These are phyloP conservation scores for Phymastichus coffea DNA, from an alignment of 1,140 invertebrate genomes.

Conservation along the genomic window DNA sequence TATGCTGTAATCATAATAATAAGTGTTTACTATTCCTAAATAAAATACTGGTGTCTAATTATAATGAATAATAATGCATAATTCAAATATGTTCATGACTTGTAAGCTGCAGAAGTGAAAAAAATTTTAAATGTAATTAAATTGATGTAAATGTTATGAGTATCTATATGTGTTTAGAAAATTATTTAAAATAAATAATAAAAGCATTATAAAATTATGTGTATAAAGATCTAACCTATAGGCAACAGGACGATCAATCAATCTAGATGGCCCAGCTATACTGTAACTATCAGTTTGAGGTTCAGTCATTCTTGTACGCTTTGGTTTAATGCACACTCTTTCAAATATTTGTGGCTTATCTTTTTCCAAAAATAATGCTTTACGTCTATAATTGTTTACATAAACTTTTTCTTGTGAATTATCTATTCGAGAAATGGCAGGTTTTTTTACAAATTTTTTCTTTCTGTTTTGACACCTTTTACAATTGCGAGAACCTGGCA, in stretches of 20 bases:
- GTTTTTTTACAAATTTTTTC: constrained; percentile 31
- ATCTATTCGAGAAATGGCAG: constrained; percentile 26
- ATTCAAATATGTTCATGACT: no score
- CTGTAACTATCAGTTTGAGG: constrained; percentile 37
- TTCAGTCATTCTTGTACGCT: constrained; percentile 26
- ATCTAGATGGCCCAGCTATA: constrained; percentile 50
- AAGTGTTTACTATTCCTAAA: no score
- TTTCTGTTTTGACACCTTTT: constrained; percentile 40
- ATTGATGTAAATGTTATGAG: not conserved
- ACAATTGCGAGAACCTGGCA: constrained; percentile 36
- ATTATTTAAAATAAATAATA: constrained; percentile 18
- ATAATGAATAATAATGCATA: no score
- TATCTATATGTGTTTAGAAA: not conserved
- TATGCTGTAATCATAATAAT: constrained; percentile 33
- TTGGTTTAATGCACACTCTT: constrained; percentile 29
- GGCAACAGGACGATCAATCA: constrained; percentile 44
- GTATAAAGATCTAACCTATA: constrained; percentile 34
- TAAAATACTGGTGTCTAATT: no score
- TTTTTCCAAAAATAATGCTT: constrained; percentile 35
- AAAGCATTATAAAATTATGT: not conserved
- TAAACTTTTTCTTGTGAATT: constrained; percentile 25
- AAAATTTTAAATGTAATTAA: not conserved
- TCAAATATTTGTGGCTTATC: constrained; percentile 37
- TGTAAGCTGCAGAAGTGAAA: no score
- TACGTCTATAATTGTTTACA: constrained; percentile 31